Evolutionary conservation across 2,888 invertebrate species (phyloP).

Genomic region (Drosophila mulleri): DNA sequence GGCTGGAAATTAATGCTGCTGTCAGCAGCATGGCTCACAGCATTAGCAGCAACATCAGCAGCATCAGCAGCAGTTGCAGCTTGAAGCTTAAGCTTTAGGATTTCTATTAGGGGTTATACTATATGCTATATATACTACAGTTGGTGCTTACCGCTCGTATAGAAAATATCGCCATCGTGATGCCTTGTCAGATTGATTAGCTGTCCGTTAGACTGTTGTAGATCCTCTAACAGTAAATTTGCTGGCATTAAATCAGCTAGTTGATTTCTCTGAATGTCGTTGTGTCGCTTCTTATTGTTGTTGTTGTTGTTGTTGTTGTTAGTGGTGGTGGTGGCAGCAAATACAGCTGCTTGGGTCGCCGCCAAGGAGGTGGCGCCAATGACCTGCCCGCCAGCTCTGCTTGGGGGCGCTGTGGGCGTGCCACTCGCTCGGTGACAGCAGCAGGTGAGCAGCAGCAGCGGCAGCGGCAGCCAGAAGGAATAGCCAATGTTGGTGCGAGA

Average conservation of each 20-base stretch:
- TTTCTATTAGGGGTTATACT: constrained; percentile 11
- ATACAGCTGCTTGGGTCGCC: constrained; percentile 61
- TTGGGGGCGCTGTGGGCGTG: constrained; percentile 51
- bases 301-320: constrained; percentile 20
- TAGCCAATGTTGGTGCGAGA: constrained; percentile 60
- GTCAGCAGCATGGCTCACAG: constrained; percentile 45
- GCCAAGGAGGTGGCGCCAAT: constrained; percentile 71
- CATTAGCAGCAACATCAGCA: constrained; percentile 3
- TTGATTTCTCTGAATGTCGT: constrained; percentile 51
- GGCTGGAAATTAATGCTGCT: constrained; percentile 70
- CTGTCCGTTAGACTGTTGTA: constrained; percentile 78
- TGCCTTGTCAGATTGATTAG: constrained; percentile 85
- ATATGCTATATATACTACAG: background rate
- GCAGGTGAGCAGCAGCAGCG: constrained; percentile 46
- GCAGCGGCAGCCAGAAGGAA: constrained; percentile 43
- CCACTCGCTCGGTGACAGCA: constrained; percentile 10
- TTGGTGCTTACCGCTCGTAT: constrained; percentile 82
- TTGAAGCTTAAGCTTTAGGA: constrained; percentile 12
- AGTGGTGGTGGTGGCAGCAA: constrained; percentile 33
- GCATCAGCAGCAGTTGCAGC: constrained; percentile 36
- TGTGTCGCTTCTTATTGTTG: constrained; percentile 13
- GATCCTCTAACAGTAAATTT: constrained; percentile 81
- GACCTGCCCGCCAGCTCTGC: constrained; percentile 41
- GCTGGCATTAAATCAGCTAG: constrained; percentile 67
- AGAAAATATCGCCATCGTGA: constrained; percentile 85